phyloP scores from a whole-genome alignment of 2,888 invertebrate species.

The Acrobasis suavella region DNA sequence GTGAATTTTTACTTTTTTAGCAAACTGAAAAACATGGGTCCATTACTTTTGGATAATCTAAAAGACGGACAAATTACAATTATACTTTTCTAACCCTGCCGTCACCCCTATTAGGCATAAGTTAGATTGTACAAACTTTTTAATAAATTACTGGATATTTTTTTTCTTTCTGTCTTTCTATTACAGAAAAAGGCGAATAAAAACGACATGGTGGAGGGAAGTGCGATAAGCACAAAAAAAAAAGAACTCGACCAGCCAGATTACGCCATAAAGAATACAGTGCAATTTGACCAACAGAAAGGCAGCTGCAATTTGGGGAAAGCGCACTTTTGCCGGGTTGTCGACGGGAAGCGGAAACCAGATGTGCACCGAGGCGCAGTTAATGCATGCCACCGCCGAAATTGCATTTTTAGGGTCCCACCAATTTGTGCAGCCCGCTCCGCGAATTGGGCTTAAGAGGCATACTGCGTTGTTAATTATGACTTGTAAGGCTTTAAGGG shows the following conservation, averaged over 20 bases:
- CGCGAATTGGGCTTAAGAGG: conserved; percentile 35
- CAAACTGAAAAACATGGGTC: too few species aligned
- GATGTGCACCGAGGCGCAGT: conserved; percentile 68
- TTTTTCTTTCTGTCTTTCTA: too few species aligned
- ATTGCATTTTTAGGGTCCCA: conserved; percentile 79
- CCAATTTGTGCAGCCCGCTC: conserved; percentile 52
- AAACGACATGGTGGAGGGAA: too few species aligned
- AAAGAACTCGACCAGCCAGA: neutral
- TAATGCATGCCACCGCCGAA: conserved; percentile 69
- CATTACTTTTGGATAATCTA: too few species aligned
- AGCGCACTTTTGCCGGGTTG: conserved; percentile 60
- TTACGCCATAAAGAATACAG: conserved; percentile 2
- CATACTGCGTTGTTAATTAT: neutral
- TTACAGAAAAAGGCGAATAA: too few species aligned
- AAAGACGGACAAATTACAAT: too few species aligned
- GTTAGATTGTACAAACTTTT: too few species aligned
- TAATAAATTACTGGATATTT: too few species aligned
- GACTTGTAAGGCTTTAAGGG: neutral
- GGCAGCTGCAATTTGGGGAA: conserved; percentile 69
- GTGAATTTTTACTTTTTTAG: too few species aligned
- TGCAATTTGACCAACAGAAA: conserved; percentile 26
- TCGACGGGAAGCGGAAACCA: conserved; percentile 76
- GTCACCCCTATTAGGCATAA: too few species aligned
- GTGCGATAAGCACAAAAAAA: neutral
- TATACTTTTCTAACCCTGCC: too few species aligned